Conservation (phyloP, 1,140 invertebrate genomes). For the Rhopalosiphum padi region DNA sequence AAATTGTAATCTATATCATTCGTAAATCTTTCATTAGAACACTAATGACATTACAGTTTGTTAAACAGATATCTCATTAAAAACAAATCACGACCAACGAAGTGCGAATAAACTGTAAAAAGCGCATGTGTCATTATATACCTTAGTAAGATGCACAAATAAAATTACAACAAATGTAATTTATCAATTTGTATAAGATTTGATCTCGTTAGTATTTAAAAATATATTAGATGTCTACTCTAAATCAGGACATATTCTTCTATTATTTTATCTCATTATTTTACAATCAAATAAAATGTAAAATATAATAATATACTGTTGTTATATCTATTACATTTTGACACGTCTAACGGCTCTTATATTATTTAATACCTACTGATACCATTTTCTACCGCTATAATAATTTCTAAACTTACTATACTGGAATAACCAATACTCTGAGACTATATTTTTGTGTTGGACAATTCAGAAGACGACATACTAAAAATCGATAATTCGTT, state of each 20-base stretch:
- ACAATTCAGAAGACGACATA: not conserved
- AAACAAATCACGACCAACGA: not conserved
- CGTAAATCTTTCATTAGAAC: not conserved
- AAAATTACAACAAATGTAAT: not conserved
- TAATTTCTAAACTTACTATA: not conserved
- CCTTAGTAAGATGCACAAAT: not conserved
- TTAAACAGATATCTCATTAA: conserved; percentile 25
- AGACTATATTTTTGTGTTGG: not conserved
- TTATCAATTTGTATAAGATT: not conserved
- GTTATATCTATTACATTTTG: not conserved
- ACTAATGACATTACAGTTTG: not conserved
- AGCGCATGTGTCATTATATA: not conserved
- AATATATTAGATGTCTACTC: not conserved
- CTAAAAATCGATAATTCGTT: not conserved
- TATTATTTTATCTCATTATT: not conserved
- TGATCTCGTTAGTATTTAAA: conserved; percentile 4
- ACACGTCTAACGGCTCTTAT: not conserved
- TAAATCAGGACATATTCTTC: not conserved
- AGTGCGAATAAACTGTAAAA: not conserved
- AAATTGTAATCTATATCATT: not conserved
- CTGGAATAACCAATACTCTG: not conserved
- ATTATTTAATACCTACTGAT: not conserved
- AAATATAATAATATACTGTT: not conserved
- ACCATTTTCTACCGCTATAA: not conserved
- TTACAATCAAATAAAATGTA: not conserved